Conservation (phyloP, 2,113 vertebrate genomes). For the Sitta europaea region DNA sequence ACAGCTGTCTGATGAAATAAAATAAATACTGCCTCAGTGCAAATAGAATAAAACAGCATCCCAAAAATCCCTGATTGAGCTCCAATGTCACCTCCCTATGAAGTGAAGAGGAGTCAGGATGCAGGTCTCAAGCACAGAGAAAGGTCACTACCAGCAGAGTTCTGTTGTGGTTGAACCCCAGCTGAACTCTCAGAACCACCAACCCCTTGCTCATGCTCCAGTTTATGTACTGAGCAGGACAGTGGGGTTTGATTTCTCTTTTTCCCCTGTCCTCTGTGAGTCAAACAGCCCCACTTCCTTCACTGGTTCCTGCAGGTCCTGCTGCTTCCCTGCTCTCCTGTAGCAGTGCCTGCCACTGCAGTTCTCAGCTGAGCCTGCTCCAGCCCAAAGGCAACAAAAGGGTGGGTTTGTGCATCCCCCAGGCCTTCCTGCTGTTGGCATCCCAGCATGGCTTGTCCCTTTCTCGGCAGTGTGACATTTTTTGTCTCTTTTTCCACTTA, state of each 20-base stretch:
- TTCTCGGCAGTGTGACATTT: background rate
- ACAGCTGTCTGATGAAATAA: slow-evolving; percentile 66
- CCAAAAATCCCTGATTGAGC: background rate
- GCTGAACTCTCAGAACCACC: background rate
- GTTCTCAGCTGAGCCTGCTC: background rate
- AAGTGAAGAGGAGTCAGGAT: background rate
- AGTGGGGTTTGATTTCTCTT: background rate
- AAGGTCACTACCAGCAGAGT: background rate
- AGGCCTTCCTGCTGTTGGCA: background rate
- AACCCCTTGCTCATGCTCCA: background rate
- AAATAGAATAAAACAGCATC: slow-evolving; percentile 44
- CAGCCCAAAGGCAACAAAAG: background rate
- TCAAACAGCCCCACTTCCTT: background rate
- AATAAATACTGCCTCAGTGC: slow-evolving; percentile 42
- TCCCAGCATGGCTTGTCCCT: background rate
- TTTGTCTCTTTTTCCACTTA: background rate
- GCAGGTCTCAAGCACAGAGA: background rate
- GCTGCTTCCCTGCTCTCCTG: background rate
- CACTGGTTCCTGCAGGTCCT: background rate
- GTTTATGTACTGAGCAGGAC: background rate
- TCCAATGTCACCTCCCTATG: background rate
- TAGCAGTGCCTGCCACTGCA: background rate
- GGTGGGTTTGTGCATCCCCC: background rate
- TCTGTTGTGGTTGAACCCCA: background rate
- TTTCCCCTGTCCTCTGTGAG: background rate